These are phyloP conservation scores for Charaxes varanes DNA, from an alignment of 1,140 invertebrate species.

Conservation along the genomic window DNA sequence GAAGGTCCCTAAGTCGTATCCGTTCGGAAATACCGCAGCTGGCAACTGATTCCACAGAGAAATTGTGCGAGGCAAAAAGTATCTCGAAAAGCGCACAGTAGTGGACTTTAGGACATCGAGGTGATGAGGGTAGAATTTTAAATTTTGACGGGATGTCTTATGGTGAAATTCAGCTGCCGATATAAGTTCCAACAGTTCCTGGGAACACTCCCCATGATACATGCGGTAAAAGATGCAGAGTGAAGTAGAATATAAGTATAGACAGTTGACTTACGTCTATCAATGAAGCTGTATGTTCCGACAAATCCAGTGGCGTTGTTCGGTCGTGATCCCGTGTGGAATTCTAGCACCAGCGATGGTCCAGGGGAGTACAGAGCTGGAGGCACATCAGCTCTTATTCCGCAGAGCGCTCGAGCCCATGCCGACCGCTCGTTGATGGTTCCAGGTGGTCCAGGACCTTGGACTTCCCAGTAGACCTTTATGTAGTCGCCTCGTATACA, in stretches of 20 bases:
- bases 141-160: no score
- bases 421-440: conserved; percentile 86
- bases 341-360: conserved; percentile 86
- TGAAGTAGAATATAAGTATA: background rate
- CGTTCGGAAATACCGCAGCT: no score
- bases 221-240: no score
- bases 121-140: no score
- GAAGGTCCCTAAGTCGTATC: no score
- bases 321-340: conserved; percentile 78
- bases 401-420: conserved; percentile 85
- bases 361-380: conserved; percentile 87
- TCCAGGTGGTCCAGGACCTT: conserved; percentile 75
- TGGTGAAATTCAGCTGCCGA: no score
- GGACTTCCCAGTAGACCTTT: conserved; percentile 81
- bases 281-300: conserved; percentile 87
- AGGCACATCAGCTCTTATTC: conserved; percentile 81
- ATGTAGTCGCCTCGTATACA: conserved; percentile 86
- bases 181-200: no score
- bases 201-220: background rate
- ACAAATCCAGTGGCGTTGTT: conserved; percentile 84
- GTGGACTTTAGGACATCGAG: no score
- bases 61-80: no score
- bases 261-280: conserved; percentile 87
- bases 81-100: no score
- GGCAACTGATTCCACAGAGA: no score